A percentile compares a stretch with the other conserved stretches of the same genome.
Conservation (phyloP, 2,113 vertebrate genomes). For the Platichthys flesus region DNA sequence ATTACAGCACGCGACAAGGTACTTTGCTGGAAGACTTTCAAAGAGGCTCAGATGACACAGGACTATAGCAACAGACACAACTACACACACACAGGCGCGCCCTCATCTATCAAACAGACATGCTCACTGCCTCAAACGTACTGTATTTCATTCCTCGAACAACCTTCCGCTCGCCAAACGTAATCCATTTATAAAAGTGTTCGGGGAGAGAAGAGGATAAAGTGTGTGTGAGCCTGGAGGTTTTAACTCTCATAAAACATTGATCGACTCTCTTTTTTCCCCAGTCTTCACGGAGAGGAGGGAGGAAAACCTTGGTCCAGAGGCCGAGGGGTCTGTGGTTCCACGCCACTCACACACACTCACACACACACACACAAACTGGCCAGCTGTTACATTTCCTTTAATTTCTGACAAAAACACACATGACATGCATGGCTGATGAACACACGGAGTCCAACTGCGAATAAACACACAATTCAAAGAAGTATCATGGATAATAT, state of each 20-base stretch:
- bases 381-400: slow-evolving; percentile 34
- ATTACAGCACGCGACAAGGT: background rate
- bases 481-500: background rate
- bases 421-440: background rate
- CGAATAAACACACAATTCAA: background rate
- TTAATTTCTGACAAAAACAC: slow-evolving; percentile 12
- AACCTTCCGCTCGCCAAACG: slow-evolving; percentile 33
- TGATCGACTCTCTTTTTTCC: slow-evolving; percentile 47
- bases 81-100: too few species aligned
- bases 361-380: background rate
- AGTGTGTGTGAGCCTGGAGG: slow-evolving; percentile 42
- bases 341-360: background rate
- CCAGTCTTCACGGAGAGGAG: slow-evolving; percentile 40
- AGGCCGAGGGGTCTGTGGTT: background rate
- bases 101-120: slow-evolving; percentile 10
- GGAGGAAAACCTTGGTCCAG: slow-evolving; percentile 2
- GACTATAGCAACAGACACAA: background rate
- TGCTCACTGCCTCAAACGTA: background rate
- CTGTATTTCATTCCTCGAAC: slow-evolving; percentile 20
- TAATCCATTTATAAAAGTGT: slow-evolving; percentile 47
- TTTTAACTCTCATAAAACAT: slow-evolving; percentile 66
- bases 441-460: slow-evolving; percentile 1
- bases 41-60: background rate
- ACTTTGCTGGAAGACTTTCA: background rate
- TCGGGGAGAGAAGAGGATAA: slow-evolving; percentile 34